A percentile compares a stretch with the other conserved stretches of the same genome.
These are phyloP conservation scores for Malacoctenus gilli DNA, from an alignment of 2,797 vertebrate genomes.

Conservation along the genomic window DNA sequence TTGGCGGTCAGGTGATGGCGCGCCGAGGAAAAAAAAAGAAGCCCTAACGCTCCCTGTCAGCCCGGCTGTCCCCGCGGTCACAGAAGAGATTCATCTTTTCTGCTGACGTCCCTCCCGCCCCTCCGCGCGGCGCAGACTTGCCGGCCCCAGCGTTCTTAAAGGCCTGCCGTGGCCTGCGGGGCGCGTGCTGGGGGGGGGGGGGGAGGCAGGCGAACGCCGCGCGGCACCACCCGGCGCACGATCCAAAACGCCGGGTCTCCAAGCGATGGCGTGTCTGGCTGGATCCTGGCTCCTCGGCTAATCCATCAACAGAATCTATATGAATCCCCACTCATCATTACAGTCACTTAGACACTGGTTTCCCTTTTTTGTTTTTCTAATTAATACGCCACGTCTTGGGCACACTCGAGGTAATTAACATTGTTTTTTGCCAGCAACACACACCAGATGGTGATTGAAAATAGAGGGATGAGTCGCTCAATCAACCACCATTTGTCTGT, in stretches of 20 bases:
- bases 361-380: conserved; percentile 76
- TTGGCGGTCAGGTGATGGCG: conserved; percentile 54
- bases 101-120: conserved; percentile 69
- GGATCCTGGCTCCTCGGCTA: conserved; percentile 16
- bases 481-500: conserved; percentile 85
- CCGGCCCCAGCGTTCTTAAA: conserved; percentile 68
- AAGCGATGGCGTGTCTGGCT: conserved; percentile 51
- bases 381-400: conserved; percentile 82
- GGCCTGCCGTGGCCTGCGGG: conserved; percentile 59
- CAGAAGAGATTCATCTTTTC: conserved; percentile 72
- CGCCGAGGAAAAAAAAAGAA: conserved; percentile 54
- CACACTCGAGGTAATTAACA: conserved; percentile 84
- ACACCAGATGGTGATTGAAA: conserved; percentile 87
- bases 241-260: conserved; percentile 57
- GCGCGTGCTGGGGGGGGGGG: too few relatives aligned
- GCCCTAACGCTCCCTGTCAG: conserved; percentile 73
- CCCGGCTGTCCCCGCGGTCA: conserved; percentile 69
- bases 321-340: conserved; percentile 39
- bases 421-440: conserved; percentile 79
- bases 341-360: conserved; percentile 53
- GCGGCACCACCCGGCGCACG: conserved; percentile 23
- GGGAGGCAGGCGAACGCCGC: conserved; percentile 38
- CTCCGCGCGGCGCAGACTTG: conserved; percentile 56
- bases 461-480: conserved; percentile 85
- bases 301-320: conserved; percentile 58